Base-by-base conservation (phyloP, 2,797 vertebrate species). In the Micropoecilia bifurca region DNA sequence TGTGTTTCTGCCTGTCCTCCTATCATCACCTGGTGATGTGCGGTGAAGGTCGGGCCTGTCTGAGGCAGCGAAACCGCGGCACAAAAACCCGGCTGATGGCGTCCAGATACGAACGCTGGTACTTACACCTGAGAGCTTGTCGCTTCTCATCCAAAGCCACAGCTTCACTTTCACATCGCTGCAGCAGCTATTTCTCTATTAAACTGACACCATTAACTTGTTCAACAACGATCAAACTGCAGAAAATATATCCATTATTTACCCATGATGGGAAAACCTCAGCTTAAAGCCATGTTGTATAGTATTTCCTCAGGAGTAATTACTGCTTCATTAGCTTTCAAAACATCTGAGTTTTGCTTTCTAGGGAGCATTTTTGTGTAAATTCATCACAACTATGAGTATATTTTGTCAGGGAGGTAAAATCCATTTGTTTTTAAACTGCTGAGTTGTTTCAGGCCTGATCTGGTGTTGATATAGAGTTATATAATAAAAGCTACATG, bases 21-120 rank as follows among this genome's bases (percentile, higher is more conserved):
- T 90, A 89, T 96, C 96, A 96, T 95, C 96, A 96, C 96, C 96
- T 95, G 94, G 89, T 96, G 94, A 96, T 96, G 95, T 95, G 86
- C 92, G 91, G 90, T 95, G 95, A 96, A 96, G 96, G 96, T 96
- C 96, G 96, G 85, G 75, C 81, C 92, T 94, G 93, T 95, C 94
- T 90, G 90, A 68, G 79, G 84, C 47, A 88, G 84, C 55, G 83
- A 93, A 94, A 93, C 89, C 92, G 76, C 57, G 87, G 83, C 86
- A 83, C 73, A 22, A 72, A 77, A 45, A 74, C 74, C 81, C 45
- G 66, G 69, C 83, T 77, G 88, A 91, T 88, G 87, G 84, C 72
- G 81, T 79, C 81, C 84, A 66, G 59, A 50, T 81, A 78, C 83
- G 80, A 81, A 76, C 85, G 78, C 28, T 77, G 53, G 81, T 84